Base-by-base conservation (phyloP, 2,797 vertebrate species). In the Platyrinchus mystaceus region DNA sequence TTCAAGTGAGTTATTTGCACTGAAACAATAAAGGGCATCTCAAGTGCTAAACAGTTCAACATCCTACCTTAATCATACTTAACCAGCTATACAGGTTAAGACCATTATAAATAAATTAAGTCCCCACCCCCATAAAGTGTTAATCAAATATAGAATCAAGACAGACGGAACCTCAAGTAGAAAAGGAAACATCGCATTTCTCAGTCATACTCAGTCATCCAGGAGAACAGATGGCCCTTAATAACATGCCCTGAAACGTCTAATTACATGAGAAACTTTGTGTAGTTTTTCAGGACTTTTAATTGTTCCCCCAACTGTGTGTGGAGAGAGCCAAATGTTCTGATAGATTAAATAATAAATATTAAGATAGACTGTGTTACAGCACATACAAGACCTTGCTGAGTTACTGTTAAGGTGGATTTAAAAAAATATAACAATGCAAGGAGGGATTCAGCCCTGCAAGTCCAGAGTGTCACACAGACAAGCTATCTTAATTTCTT, bases 221-320 rank as follows among this genome's bases (percentile, higher is more conserved):
- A 87, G 71, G 78, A 89, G 90, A 95, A 95, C 93, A 96, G 95
- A 95, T 95, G 93, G 94, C 46, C 74, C 78, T 87, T 79, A 94
- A 96, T 91, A 89, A 85, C 76, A 37, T 88, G 87, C 87, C 91
- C 94, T 69, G 79, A 88, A 96, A 92, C 0, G 0, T 87, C 84
- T 91, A 92, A 96, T 96, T 95, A 74, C 71, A 71, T n/a, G 37
- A 85, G 60, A 92, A 94, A 93, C 74, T 81, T 66, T 28, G 44
- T 55, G 5, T 49, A 84, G 53, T 44, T 84, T 93, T 90, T 88
- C 70, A 90, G 83, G 86, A 88, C 84, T 96, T 94, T 83, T 94
- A 96, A 90, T 80, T 95, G 92, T 78, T 93, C 53, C 34, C 55
- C n/a, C 63, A 89, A 94, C 84, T 92, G 81, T 60, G 52, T 83